Evolutionary conservation across 2,113 vertebrate species (phyloP).

Genomic region (Cichladusa arquata): DNA sequence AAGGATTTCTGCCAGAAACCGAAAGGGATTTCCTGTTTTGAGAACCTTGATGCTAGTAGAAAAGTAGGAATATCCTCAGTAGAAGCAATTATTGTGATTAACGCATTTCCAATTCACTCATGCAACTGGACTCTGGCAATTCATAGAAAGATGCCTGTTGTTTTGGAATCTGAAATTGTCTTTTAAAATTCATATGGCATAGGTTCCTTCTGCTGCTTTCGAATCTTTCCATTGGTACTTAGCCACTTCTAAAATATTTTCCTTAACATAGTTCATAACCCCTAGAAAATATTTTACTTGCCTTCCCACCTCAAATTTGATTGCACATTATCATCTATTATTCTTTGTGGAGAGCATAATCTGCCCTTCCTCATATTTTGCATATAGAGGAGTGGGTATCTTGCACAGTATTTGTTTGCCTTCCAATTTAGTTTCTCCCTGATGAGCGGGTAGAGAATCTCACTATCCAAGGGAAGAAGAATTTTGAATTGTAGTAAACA

Average conservation of each 20-base stretch:
- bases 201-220: not conserved
- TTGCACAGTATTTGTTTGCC: not conserved
- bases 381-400: not conserved
- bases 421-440: not conserved
- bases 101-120: not conserved
- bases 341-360: not conserved
- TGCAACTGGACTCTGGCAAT: not conserved
- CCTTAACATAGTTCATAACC: not conserved
- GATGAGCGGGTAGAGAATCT: not conserved
- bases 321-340: not conserved
- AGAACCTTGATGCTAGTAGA: not conserved
- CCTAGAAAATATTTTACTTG: not conserved
- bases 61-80: not conserved
- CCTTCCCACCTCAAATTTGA: not conserved
- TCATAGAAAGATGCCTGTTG: not conserved
- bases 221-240: not conserved
- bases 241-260: not conserved
- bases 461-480: not conserved
- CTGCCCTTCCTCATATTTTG: not conserved
- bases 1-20: not conserved
- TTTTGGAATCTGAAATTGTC: not conserved
- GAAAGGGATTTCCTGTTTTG: not conserved
- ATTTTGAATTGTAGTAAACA: not conserved
- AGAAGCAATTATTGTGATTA: not conserved
- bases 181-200: not conserved